A percentile compares a stretch with the other conserved stretches of the same genome.
Evolutionary conservation across 2,797 vertebrate genomes (phyloP).

Genomic region (Epinephelus coioides): DNA sequence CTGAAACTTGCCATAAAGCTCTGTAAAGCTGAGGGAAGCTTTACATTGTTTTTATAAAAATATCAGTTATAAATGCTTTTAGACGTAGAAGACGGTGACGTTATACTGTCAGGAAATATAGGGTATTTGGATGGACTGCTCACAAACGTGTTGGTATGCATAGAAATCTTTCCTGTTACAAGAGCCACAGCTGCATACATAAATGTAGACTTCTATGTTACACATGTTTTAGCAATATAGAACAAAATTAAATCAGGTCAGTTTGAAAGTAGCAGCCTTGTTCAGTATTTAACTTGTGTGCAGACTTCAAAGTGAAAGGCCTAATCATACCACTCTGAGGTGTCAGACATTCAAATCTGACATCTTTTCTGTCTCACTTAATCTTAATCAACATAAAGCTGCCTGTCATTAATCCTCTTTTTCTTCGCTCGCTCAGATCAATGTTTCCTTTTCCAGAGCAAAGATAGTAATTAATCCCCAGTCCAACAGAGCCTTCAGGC

Average conservation of each 20-base stretch:
- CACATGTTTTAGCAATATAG: neutral
- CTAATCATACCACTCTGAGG: constrained; percentile 44
- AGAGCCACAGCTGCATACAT: neutral
- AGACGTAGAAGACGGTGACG: neutral
- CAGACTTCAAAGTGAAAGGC: constrained; percentile 43
- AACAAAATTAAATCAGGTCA: neutral
- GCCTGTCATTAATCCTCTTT: constrained; percentile 82
- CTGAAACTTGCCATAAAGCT: neutral
- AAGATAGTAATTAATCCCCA: constrained; percentile 83
- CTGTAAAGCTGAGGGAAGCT: neutral
- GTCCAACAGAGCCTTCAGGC: constrained; percentile 78
- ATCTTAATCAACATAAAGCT: constrained; percentile 80
- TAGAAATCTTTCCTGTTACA: neutral
- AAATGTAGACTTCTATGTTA: neutral
- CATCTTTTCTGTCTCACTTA: constrained; percentile 59
- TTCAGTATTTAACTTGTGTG: constrained; percentile 14
- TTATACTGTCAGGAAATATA: neutral
- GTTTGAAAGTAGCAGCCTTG: constrained; percentile 9
- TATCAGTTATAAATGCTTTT: neutral
- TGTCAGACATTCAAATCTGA: constrained; percentile 52
- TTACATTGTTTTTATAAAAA: neutral
- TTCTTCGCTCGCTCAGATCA: constrained; percentile 81
- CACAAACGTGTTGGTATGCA: neutral
- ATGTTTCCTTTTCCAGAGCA: constrained; percentile 83
- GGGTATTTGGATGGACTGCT: neutral